Evolutionary conservation across 2,797 vertebrate genomes (phyloP).

Genomic region (Discoglossus pictus): DNA sequence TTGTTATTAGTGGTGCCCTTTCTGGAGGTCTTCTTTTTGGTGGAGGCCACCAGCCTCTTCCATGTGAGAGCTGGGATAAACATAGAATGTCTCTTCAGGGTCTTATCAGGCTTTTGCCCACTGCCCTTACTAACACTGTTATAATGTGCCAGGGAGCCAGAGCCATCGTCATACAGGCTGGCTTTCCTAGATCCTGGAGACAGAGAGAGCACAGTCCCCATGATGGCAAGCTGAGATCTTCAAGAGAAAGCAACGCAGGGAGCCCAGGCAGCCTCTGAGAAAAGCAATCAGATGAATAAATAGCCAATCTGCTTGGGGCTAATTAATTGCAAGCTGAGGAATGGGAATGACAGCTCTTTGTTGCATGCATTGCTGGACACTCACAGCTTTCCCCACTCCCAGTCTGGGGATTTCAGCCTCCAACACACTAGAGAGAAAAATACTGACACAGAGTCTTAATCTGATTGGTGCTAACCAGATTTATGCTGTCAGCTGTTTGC

Average conservation of each 20-base stretch:
- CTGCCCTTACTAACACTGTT: slow-evolving; percentile 72
- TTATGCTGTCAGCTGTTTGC: not conserved
- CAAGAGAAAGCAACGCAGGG: not conserved
- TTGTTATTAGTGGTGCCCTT: slow-evolving; percentile 70
- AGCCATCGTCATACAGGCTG: slow-evolving; percentile 71
- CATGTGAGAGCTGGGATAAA: slow-evolving; percentile 79
- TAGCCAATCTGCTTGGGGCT: slow-evolving; percentile 13
- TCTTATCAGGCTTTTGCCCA: slow-evolving; percentile 71
- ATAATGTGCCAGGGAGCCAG: slow-evolving; percentile 73
- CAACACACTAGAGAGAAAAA: not conserved
- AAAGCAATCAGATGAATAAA: slow-evolving; percentile 10
- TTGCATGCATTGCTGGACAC: slow-evolving; percentile 46
- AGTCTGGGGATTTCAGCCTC: not conserved
- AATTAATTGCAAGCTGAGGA: slow-evolving; percentile 38
- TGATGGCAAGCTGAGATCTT: slow-evolving; percentile 51
- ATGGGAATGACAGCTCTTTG: slow-evolving; percentile 32
- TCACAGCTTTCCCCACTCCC: not conserved
- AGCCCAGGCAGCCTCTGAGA: slow-evolving; percentile 1
- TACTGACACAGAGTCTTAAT: not conserved
- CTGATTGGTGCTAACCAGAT: not conserved
- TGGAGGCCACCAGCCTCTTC: slow-evolving; percentile 81
- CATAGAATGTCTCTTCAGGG: slow-evolving; percentile 74
- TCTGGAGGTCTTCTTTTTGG: slow-evolving; percentile 73
- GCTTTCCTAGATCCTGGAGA: slow-evolving; percentile 75
- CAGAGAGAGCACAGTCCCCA: slow-evolving; percentile 80